Conservation (phyloP, 1,140 invertebrate species). For the Saxidomus purpurata region DNA sequence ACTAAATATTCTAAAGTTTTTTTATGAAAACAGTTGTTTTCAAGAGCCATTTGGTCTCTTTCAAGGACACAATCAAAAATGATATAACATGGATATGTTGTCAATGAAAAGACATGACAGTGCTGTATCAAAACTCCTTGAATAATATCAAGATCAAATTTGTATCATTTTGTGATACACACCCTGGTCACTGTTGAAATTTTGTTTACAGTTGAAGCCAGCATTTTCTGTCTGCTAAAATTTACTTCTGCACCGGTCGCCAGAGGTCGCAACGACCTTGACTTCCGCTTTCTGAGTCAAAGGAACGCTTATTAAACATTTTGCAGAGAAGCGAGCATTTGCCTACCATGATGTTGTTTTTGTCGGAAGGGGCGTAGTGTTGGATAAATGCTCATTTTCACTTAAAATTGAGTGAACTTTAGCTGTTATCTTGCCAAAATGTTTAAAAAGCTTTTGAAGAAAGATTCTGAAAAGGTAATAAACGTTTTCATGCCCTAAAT, state of each 20-base stretch:
- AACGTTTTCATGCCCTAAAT: not conserved
- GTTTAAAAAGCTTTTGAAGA: conserved; percentile 52
- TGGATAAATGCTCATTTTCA: not conserved
- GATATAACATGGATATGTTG: not conserved
- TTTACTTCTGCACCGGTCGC: conserved; percentile 37
- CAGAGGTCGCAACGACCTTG: conserved; percentile 67
- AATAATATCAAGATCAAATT: not conserved
- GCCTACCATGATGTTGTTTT: not conserved
- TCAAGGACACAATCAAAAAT: not conserved
- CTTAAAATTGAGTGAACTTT: not conserved
- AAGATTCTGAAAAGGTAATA: conserved; percentile 52
- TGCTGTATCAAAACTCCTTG: not conserved
- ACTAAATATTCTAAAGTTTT: too few species aligned
- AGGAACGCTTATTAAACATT: conserved; percentile 7
- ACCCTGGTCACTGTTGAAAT: conserved; percentile 42
- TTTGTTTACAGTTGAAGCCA: conserved; percentile 50
- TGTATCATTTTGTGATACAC: not conserved
- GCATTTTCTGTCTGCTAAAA: conserved; percentile 59
- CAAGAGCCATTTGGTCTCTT: not conserved
- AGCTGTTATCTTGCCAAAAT: not conserved
- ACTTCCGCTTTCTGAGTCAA: conserved; percentile 55
- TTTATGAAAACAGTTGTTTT: too few species aligned
- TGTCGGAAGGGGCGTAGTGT: not conserved
- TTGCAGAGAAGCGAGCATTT: not conserved
- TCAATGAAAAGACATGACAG: not conserved